Conservation (phyloP, 2,797 vertebrate species). For the Argya squamiceps region DNA sequence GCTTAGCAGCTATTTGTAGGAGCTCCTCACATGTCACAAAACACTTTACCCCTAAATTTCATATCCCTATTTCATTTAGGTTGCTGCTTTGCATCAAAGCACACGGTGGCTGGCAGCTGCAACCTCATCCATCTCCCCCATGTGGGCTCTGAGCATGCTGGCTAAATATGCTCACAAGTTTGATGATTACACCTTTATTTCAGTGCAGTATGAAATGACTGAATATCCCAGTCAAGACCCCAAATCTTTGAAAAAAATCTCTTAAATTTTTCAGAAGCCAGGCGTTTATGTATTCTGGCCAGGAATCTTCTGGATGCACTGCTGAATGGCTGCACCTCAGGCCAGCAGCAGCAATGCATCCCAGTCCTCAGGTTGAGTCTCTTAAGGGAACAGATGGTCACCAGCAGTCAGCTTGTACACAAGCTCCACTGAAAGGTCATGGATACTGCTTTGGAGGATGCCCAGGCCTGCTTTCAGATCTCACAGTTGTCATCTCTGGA, state of each 20-base stretch:
- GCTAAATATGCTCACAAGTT: neutral
- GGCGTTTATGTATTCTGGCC: neutral
- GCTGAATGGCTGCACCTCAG: neutral
- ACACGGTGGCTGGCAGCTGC: neutral
- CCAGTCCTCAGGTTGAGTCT: neutral
- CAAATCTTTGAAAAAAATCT: neutral
- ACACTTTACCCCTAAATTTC: neutral
- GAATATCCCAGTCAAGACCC: neutral
- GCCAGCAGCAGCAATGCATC: neutral
- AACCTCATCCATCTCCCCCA: neutral
- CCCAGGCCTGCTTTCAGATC: neutral
- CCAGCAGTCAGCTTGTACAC: neutral
- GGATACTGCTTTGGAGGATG: neutral
- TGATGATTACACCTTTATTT: neutral
- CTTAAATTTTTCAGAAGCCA: neutral
- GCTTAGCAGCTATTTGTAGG: neutral
- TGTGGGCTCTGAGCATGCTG: neutral
- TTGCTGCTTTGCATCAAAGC: conserved; percentile 5
- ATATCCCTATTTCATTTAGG: neutral
- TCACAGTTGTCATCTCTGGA: neutral
- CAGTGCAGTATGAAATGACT: neutral
- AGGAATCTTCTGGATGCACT: neutral
- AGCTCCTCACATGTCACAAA: neutral
- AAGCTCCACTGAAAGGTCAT: neutral
- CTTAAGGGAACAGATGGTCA: neutral